Conservation (phyloP, 1,140 invertebrate species). For the Ladona fulva region DNA sequence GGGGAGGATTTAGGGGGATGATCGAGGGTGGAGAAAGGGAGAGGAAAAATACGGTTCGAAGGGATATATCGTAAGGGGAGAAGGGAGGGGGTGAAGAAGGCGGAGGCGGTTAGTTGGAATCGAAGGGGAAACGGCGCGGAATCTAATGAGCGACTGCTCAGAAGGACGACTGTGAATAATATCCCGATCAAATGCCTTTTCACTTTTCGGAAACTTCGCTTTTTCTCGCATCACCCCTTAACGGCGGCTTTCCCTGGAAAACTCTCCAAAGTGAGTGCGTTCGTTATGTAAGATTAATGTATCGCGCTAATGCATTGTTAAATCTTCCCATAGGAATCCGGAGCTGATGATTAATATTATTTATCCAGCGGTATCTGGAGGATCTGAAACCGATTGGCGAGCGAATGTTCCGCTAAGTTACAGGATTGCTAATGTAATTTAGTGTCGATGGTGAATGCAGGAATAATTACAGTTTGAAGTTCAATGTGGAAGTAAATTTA, state of each 20-base stretch:
- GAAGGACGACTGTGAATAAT: constrained; percentile 1
- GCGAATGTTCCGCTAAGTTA: too few relatives aligned
- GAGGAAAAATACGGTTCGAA: constrained; percentile 11
- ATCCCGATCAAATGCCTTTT: not conserved
- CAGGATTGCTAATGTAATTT: too few relatives aligned
- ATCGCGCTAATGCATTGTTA: too few relatives aligned
- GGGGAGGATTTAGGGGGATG: not conserved
- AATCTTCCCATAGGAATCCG: too few relatives aligned
- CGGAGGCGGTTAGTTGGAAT: not conserved
- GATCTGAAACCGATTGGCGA: too few relatives aligned
- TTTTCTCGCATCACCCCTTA: not conserved
- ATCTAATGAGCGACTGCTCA: not conserved
- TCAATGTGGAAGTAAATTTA: too few relatives aligned
- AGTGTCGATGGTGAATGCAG: too few relatives aligned
- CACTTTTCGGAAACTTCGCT: not conserved
- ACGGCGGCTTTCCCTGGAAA: not conserved
- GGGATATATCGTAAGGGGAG: not conserved
- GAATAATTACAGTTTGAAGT: too few relatives aligned
- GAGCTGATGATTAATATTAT: too few relatives aligned
- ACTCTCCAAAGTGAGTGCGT: not conserved
- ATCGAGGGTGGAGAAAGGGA: not conserved
- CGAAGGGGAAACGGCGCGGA: not conserved
- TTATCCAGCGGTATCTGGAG: too few relatives aligned
- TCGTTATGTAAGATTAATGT: not conserved
- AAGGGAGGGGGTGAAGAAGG: constrained; percentile 5